Base-by-base conservation (phyloP, 2,113 vertebrate species). In the Shinisaurus crocodilurus region DNA sequence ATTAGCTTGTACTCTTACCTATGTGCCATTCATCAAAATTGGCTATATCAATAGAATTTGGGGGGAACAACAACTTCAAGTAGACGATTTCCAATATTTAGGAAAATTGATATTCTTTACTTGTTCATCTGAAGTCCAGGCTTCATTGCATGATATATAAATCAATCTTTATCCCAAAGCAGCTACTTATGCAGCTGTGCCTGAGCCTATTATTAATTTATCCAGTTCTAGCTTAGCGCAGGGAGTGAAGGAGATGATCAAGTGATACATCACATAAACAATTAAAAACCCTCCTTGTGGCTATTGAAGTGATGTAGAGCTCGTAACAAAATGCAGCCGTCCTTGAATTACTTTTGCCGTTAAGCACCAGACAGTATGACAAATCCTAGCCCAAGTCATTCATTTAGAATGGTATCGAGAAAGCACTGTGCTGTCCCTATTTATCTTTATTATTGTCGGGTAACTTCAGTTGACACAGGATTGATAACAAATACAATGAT, bases 141-240 rank as follows among this genome's bases (percentile, higher is more conserved):
- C 1, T 0, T 91, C 93, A 95, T 91, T 77, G 93, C 27, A 54
- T 90, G 80, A 93, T 87, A 93, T 96, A 96, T 93, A 94, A 96
- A 96, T 97, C 94, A 97, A 72, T 96, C 91, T 91, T 90, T 93
- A 92, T 93, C 92, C 85, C 92, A 34, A 91, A 93, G 86, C 79
- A 94, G 90, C 54, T 94, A 90, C 72, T 79, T 94, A 91, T 96
- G 87, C 27, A 54, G 81, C 69, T 85, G 34, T 90, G 72, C 48
- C 88, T 94, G 85, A 91, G 45, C 65, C 96, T 95, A 91, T 95
- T 96, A 97, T 95, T 97, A 96, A 97, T 97, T 97, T 95, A 93
- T 48, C 90, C 32, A 83, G 88, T 86, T 95, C 84, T 93, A 92
- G 85, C 92, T 90, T 85, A 77, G 23, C 92, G 45, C 79, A 89